A percentile compares a stretch with the other conserved stretches of the same genome.
Evolutionary conservation across 1,140 invertebrate genomes (phyloP).

Genomic region (Sogatella furcifera): DNA sequence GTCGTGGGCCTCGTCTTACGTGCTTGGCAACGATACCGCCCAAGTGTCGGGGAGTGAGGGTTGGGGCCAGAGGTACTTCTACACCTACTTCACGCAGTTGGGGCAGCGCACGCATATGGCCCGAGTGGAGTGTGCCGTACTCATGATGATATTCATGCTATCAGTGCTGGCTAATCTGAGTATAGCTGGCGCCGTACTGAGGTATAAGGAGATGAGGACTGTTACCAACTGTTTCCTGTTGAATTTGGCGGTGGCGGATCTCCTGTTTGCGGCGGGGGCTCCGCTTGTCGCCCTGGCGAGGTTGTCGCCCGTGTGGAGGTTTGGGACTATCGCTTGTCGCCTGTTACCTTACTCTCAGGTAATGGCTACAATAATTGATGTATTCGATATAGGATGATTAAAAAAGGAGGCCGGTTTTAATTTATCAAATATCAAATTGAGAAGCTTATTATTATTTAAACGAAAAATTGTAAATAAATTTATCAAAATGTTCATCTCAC

Average conservation of each 20-base stretch:
- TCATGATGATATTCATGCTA: constrained; percentile 33
- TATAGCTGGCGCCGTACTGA: constrained; percentile 34
- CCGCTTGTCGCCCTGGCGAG: constrained; percentile 41
- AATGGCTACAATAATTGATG: too few species aligned
- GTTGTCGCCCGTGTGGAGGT: constrained; percentile 38
- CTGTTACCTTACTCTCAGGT: constrained; percentile 47
- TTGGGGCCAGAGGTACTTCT: constrained; percentile 39
- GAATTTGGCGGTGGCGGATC: constrained; percentile 55
- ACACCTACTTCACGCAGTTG: constrained; percentile 41
- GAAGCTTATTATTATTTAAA: too few species aligned
- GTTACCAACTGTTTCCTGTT: constrained; percentile 65
- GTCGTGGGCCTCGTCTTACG: constrained; percentile 29
- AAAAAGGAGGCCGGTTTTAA: too few species aligned
- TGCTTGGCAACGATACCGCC: constrained; percentile 29
- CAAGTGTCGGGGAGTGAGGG: constrained; percentile 33
- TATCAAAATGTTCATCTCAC: too few species aligned
- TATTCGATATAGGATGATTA: too few species aligned
- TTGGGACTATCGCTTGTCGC: constrained; percentile 41
- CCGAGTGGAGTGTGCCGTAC: constrained; percentile 30
- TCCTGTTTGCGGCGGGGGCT: constrained; percentile 44
- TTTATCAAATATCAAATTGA: too few species aligned
- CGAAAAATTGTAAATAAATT: too few species aligned
- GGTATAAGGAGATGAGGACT: constrained; percentile 54
- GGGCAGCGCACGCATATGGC: constrained; percentile 28
- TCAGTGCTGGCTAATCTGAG: constrained; percentile 35